Base-by-base conservation (phyloP, 1,140 invertebrate genomes). In the Metopolophium dirhodum region DNA sequence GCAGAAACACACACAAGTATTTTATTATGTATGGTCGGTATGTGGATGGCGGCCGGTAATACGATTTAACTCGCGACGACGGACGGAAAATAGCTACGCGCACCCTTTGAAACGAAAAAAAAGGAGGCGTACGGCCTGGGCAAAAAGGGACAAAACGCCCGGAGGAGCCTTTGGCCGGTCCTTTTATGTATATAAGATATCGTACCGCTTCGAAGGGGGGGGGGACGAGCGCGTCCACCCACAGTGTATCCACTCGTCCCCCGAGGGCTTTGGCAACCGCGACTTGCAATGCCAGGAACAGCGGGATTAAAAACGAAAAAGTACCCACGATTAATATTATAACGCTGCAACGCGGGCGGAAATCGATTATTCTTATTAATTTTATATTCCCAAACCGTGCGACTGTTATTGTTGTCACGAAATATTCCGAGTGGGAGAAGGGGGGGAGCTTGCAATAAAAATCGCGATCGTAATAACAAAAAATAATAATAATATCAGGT, bases 141-240 rank as follows among this genome's bases (percentile, higher is more conserved):
- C 30, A 7, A 85, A 91, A 91, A 82, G 47, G 91, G 77, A 93
- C 82, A 85, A 54, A 93, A 93, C 91, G 91, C 91, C 91, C 6
- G 89, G n/a, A 49, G 91, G 82, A 85, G 18, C 49, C 49, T 93
- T 57, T 85, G 91, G 35, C 77, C 35, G 49, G 89, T 61, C 89
- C 89, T 90, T 90, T 90, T 90, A 90, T 90, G 54, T 90, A 90
- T 61, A 61, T 90, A 90, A 90, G 89, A 90, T 61, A 89, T 89
- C 49, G n/a, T 54, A 68, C 20, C 18, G 35, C 49, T 54, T 20
- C 7, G 18, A 89, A 35, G 49, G 7, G n/a, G 35, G n/a, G 20
- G 49, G 87, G 8, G 1, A 37, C 85, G 57, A n/a, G 23, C 49
- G 8, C 45, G 37, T 37, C 51, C 88, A 57, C n/a, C 87, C 61